Conservation (phyloP, 30 jellyfish, hydroid and myxozoan species). For the Haliclystus octoradiatus region DNA sequence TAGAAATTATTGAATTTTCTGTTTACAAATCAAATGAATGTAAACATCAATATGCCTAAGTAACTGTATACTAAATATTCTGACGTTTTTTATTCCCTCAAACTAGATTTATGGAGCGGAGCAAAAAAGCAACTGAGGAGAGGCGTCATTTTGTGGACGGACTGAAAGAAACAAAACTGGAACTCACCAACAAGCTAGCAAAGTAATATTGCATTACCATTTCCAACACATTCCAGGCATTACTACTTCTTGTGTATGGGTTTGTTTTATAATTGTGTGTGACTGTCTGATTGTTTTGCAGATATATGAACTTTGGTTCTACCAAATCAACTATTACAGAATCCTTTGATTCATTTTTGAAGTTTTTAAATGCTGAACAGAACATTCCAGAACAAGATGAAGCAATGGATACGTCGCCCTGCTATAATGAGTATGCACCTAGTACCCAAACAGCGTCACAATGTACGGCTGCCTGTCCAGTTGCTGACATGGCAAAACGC, state of each 20-base stretch:
- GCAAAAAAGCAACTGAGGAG: background rate
- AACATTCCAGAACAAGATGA: conserved; percentile 10
- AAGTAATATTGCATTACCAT: background rate
- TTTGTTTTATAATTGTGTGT: too few relatives aligned
- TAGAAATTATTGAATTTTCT: too few relatives aligned
- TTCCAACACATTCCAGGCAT: too few relatives aligned
- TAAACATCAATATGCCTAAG: too few relatives aligned
- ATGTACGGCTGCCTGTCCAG: background rate
- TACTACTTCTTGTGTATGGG: too few relatives aligned
- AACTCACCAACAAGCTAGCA: background rate
- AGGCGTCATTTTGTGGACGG: background rate
- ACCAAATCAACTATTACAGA: conserved; percentile 19
- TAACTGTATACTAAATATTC: too few relatives aligned
- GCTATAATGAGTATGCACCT: conserved; percentile 50
- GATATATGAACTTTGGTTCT: conserved; percentile 29
- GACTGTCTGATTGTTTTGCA: too few relatives aligned
- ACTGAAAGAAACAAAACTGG: background rate
- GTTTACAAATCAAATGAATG: too few relatives aligned
- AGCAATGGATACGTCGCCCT: conserved; percentile 39
- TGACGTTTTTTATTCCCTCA: too few relatives aligned
- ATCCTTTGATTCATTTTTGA: conserved; percentile 29
- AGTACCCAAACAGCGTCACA: conserved; percentile 9
- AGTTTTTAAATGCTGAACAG: conserved; percentile 18
- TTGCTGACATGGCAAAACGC: conserved; percentile 28
- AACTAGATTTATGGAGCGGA: background rate